phyloP scores from a whole-genome alignment of 2,888 invertebrate genomes.

The Lasiommata megera region DNA sequence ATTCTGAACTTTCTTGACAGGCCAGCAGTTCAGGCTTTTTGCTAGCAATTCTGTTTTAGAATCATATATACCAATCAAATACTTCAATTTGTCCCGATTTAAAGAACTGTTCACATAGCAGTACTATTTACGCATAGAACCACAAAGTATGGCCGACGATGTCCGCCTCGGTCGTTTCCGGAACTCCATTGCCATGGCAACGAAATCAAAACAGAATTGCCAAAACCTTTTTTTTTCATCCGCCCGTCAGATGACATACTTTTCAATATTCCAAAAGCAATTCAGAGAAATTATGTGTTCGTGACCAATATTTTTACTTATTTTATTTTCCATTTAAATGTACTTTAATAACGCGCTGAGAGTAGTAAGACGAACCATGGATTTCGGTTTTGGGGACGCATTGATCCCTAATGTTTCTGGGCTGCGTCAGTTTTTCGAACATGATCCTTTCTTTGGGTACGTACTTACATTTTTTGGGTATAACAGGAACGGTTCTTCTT shows the following conservation, averaged over 20 bases:
- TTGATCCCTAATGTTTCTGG: conserved; percentile 66
- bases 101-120: not conserved
- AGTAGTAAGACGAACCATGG: conserved; percentile 57
- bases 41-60: too few relatives aligned
- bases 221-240: conserved; percentile 58
- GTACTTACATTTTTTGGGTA: conserved; percentile 39
- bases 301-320: conserved; percentile 44
- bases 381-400: conserved; percentile 69
- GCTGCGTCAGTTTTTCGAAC: conserved; percentile 57
- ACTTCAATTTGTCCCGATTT: not conserved
- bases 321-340: conserved; percentile 48
- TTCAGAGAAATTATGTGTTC: conserved; percentile 62
- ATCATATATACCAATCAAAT: too few relatives aligned
- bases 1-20: too few relatives aligned
- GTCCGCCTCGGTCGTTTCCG: conserved; percentile 47
- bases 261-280: conserved; percentile 41
- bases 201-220: conserved; percentile 62
- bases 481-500: too few relatives aligned
- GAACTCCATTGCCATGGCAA: conserved; percentile 55
- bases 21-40: too few relatives aligned
- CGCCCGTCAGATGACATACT: conserved; percentile 52
- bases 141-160: not conserved
- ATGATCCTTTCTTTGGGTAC: conserved; percentile 62
- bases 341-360: conserved; percentile 46
- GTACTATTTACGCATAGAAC: conserved; percentile 8